Percentiles rank a stretch among this genome's conserved stretches.
phyloP scores from a whole-genome alignment of 2,797 vertebrate species.

The Cottoperca gobio region DNA sequence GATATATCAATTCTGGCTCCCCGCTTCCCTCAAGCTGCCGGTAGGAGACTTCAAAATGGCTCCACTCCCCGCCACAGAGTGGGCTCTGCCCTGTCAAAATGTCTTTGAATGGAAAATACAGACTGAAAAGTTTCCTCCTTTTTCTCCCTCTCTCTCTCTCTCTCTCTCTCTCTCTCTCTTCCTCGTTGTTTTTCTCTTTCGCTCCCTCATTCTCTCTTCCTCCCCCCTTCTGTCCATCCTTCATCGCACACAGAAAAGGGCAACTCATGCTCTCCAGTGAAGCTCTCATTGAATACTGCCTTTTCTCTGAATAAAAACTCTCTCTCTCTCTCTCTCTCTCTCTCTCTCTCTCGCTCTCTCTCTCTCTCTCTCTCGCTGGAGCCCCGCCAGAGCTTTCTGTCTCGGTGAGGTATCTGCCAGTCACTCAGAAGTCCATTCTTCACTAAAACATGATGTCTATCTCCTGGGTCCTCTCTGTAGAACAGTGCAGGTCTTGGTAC shows the following conservation, averaged over 20 bases:
- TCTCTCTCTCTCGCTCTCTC: constrained; percentile 17
- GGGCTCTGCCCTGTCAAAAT: constrained; percentile 86
- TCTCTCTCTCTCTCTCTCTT: constrained; percentile 42
- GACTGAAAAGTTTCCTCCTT: constrained; percentile 76
- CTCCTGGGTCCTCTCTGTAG: constrained; percentile 70
- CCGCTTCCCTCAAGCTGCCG: constrained; percentile 80
- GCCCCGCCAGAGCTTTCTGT: constrained; percentile 71
- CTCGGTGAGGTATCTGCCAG: constrained; percentile 78
- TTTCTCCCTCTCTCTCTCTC: constrained; percentile 46
- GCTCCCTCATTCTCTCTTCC: constrained; percentile 29
- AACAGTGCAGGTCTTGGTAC: constrained; percentile 63
- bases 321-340: constrained; percentile 24
- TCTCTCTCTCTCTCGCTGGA: constrained; percentile 38
- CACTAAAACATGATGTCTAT: constrained; percentile 78
- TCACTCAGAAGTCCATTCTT: constrained; percentile 76
- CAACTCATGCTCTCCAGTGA: constrained; percentile 75
- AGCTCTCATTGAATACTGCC: constrained; percentile 74
- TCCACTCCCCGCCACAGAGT: constrained; percentile 79
- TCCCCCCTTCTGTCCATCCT: constrained; percentile 72
- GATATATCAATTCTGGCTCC: constrained; percentile 84
- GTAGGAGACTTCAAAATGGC: constrained; percentile 87
- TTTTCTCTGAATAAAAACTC: constrained; percentile 67
- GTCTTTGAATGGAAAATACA: constrained; percentile 84
- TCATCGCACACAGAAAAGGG: constrained; percentile 78
- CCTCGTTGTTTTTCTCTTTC: constrained; percentile 55